A percentile compares a stretch with the other conserved stretches of the same genome.
phyloP scores from a whole-genome alignment of 1,140 invertebrate genomes.

The Oreohelix idahoensis region DNA sequence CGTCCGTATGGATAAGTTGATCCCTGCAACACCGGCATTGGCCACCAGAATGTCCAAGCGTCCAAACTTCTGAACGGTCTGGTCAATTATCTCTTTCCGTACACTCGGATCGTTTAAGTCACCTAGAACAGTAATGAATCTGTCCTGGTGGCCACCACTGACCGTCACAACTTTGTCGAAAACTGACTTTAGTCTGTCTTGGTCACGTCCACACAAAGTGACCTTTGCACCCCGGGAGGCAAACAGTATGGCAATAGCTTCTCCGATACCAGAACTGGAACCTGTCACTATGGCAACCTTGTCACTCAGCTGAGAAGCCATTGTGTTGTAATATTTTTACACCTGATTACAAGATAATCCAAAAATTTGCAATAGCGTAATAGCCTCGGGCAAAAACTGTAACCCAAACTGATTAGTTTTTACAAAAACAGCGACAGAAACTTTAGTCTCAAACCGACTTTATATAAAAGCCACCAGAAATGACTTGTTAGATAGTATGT shows the following conservation, averaged over 20 bases:
- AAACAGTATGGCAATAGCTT: background rate
- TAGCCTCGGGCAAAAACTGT: too few relatives aligned
- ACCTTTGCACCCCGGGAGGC: background rate
- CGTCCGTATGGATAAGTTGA: too few relatives aligned
- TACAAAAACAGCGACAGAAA: too few relatives aligned
- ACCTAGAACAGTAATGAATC: background rate
- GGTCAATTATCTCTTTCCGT: background rate
- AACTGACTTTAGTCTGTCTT: background rate
- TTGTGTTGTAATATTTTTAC: too few relatives aligned
- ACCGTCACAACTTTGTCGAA: background rate
- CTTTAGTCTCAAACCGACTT: too few relatives aligned
- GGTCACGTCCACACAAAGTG: background rate
- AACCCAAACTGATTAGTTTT: too few relatives aligned
- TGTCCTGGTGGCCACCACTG: background rate
- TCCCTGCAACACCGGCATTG: background rate
- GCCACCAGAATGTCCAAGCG: background rate
- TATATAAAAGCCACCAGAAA: too few relatives aligned
- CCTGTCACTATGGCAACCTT: conserved; percentile 18
- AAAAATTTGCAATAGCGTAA: too few relatives aligned
- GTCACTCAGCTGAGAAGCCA: background rate
- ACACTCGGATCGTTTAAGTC: background rate
- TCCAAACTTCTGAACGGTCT: background rate
- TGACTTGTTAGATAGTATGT: too few relatives aligned
- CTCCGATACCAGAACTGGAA: conserved; percentile 25
- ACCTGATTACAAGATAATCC: too few relatives aligned